Percentiles rank a stretch among this genome's conserved stretches.
phyloP scores from a whole-genome alignment of 1,140 invertebrate species.

The Homalodisca vitripennis region DNA sequence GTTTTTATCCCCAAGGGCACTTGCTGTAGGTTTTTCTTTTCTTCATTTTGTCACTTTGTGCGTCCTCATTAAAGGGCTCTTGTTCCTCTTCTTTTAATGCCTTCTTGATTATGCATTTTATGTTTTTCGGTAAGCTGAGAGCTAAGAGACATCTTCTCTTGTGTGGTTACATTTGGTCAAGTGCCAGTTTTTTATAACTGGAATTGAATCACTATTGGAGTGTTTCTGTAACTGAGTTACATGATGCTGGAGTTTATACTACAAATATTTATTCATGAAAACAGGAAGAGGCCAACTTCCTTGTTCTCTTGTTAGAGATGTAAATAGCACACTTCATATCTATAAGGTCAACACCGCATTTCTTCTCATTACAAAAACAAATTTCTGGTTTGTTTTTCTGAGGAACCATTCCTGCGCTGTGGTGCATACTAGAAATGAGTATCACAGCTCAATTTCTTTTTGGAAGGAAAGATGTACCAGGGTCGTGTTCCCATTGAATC shows the following conservation, averaged over 20 bases:
- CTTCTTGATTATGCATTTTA: too few relatives aligned
- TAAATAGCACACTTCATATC: slow-evolving; percentile 42
- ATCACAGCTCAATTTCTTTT: slow-evolving; percentile 41
- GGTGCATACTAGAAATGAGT: slow-evolving; percentile 43
- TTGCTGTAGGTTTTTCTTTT: too few relatives aligned
- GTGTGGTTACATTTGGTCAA: too few relatives aligned
- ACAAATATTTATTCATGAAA: slow-evolving; percentile 42
- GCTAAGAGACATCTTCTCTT: too few relatives aligned
- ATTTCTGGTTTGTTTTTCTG: slow-evolving; percentile 41
- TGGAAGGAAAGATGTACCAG: slow-evolving; percentile 41
- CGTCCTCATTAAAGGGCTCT: too few relatives aligned
- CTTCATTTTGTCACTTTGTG: too few relatives aligned
- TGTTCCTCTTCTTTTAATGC: too few relatives aligned
- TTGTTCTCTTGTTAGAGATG: slow-evolving; percentile 35
- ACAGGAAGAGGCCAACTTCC: slow-evolving; percentile 43
- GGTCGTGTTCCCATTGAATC: slow-evolving; percentile 41
- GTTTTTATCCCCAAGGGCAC: too few relatives aligned
- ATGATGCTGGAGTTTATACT: slow-evolving; percentile 36
- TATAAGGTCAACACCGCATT: slow-evolving; percentile 43
- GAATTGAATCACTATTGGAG: too few relatives aligned
- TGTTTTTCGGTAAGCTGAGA: too few relatives aligned
- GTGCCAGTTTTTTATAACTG: too few relatives aligned
- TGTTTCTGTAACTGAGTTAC: slow-evolving; percentile 28
- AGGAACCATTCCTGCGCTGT: slow-evolving; percentile 30
- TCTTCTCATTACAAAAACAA: slow-evolving; percentile 42